A percentile compares a stretch with the other conserved stretches of the same genome.
These are phyloP conservation scores for Cisticola juncidis DNA, from an alignment of 2,113 vertebrate species.

Conservation along the genomic window DNA sequence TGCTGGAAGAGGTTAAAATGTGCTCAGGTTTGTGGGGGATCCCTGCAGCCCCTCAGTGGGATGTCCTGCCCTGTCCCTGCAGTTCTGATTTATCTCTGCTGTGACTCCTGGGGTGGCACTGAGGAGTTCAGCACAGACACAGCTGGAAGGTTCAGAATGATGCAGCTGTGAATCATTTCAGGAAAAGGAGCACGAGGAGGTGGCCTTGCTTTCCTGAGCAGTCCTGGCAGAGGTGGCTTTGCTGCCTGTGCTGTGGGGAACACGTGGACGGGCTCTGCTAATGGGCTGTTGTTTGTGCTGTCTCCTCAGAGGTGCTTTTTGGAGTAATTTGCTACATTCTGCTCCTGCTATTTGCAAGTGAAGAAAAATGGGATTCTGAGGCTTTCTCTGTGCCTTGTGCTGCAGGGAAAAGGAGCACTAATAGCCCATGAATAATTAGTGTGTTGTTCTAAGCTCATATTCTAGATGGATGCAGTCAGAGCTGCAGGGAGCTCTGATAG, in stretches of 20 bases:
- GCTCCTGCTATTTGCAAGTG: neutral
- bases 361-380: neutral
- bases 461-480: neutral
- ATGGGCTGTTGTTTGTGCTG: neutral
- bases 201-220: neutral
- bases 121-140: neutral
- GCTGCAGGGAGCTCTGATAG: neutral
- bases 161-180: neutral
- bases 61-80: rapidly evolving
- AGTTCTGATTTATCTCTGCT: rapidly evolving
- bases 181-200: rapidly evolving
- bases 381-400: neutral
- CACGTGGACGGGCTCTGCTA: neutral
- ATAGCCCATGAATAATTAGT: neutral
- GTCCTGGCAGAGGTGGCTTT: neutral
- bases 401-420: neutral
- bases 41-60: rapidly evolving
- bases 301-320: neutral
- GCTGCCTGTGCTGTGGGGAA: neutral
- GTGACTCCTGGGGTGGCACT: rapidly evolving
- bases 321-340: neutral
- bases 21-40: neutral
- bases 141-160: neutral
- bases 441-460: neutral
- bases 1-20: neutral